Conservation (phyloP, 2,113 vertebrate species). For the Leuciscus idus region DNA sequence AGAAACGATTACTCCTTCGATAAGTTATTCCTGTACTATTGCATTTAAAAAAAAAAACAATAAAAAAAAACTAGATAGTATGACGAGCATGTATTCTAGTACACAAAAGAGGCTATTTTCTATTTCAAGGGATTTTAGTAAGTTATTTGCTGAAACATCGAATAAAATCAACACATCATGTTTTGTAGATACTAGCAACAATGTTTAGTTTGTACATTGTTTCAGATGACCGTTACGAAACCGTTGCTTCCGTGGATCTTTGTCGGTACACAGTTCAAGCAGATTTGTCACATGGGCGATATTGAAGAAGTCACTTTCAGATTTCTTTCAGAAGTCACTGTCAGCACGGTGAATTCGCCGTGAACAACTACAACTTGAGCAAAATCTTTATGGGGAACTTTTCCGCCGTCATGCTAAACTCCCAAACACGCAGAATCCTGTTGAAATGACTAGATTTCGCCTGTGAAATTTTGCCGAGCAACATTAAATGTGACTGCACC, state of each 20-base stretch:
- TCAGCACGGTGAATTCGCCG: too few relatives aligned
- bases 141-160: slow-evolving; percentile 76
- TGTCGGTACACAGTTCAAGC: slow-evolving; percentile 25
- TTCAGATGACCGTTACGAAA: slow-evolving; percentile 62
- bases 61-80: slow-evolving; percentile 68
- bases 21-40: slow-evolving; percentile 71
- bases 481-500: not conserved
- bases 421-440: too few relatives aligned
- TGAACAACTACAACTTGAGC: not conserved
- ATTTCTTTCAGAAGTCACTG: too few relatives aligned
- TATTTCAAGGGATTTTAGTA: slow-evolving; percentile 78
- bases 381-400: not conserved
- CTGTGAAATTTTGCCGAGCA: not conserved
- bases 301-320: not conserved
- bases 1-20: slow-evolving; percentile 55
- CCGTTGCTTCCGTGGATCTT: slow-evolving; percentile 12
- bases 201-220: slow-evolving; percentile 72
- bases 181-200: slow-evolving; percentile 77
- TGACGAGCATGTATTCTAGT: slow-evolving; percentile 77
- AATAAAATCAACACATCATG: slow-evolving; percentile 71
- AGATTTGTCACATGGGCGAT: not conserved
- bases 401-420: not conserved
- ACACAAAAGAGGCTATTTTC: slow-evolving; percentile 79
- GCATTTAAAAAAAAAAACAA: slow-evolving; percentile 58
- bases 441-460: too few relatives aligned